Base-by-base conservation (phyloP, 2,113 vertebrate species). In the Octodon degus region DNA sequence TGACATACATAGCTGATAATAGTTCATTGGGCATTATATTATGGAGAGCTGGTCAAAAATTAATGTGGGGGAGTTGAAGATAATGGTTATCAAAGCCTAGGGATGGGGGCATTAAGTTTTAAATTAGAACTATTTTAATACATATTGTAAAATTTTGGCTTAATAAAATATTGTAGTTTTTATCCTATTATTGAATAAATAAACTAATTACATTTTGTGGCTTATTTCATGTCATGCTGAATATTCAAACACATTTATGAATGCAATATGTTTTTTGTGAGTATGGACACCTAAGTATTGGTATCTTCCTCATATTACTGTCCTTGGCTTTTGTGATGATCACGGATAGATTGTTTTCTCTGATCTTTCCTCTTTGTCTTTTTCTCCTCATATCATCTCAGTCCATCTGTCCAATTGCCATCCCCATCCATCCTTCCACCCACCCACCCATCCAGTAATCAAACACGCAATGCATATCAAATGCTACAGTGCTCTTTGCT, bases 141-240 rank as follows among this genome's bases (percentile, higher is more conserved):
- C 43, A 40, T 72, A 89, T 20, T 93, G 94, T 11, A 74, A 80
- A 84, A 24, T 77, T 93, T 84, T 77, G 32, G 32, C 32, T 80
- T 19, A 43, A 43, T 86, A 43, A 85, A 90, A 85, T 79, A 86
- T 81, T 93, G 50, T 72, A 40, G 60, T 77, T 91, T 86, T 70
- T n/a, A 84, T 20, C 62, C 27, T 58, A 47, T 74, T 55, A 79
- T 2, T 74, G 60, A 74, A 77, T 16, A 86, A 76, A 90, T 70
- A 77, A 90, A 92, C 53, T 22, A 1, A 72, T 47, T 90, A 47
- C 24, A 86, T 80, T 50, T 10, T 77, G 3, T 86, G n/a, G 22
- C 16, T 9, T 37, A 76, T 76, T 93, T 86, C 7, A 65, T 80
- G 22, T 68, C 80, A 30, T 67, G 82, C 24, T 87, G 43, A 90